Evolutionary conservation across 2,797 vertebrate genomes (phyloP), one percentile per base, ranked within the genome.

Genomic region (Enteromius anoplus): DNA sequence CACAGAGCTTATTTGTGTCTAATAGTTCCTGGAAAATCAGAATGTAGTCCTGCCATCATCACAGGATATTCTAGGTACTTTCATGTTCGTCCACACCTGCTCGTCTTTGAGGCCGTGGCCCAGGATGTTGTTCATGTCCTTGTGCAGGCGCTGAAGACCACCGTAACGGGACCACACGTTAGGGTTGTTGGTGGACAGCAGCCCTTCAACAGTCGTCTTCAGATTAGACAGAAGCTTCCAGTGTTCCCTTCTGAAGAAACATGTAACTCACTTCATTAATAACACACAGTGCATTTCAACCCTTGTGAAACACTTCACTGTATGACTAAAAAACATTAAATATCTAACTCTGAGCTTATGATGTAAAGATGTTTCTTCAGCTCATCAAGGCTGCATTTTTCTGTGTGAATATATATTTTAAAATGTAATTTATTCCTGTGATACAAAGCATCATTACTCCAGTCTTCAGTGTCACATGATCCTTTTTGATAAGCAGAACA

Each of bases 141-240:
- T 97, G 90, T 97, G 97, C 62, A 99, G 96, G 32, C 97, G 93
- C 89, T 99, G 95, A 90, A 99, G 92, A 83, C 98, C 98, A 0
- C 98, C 98, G 84, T 98, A 99, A 69, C 97, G 96, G 37, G 97
- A 98, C 98, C 97, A 99, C 68, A 99, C 97, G 0, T 99, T 99
- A 1, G 98, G 96, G 88, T 97, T 98, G 89, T 96, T 99, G 78
- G 96, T 96, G 66, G 97, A 98, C 85, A 99, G 94, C 75, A 99
- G 93, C 47, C 97, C 97, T 86, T 99, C 98, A 65, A 97, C 98
- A 0, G 98, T 99, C 14, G 96, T 97, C 94, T 99, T 99, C 89
- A 99, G 92, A 87, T 96, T 97, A 86, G 96, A 96, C 85, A 99
- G 94, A 75, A 99, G 92, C 90, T 96, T 98, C 97, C 97, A 98